Evolutionary conservation across 2,888 invertebrate species (phyloP).

Genomic region (Calameuta filiformis): DNA sequence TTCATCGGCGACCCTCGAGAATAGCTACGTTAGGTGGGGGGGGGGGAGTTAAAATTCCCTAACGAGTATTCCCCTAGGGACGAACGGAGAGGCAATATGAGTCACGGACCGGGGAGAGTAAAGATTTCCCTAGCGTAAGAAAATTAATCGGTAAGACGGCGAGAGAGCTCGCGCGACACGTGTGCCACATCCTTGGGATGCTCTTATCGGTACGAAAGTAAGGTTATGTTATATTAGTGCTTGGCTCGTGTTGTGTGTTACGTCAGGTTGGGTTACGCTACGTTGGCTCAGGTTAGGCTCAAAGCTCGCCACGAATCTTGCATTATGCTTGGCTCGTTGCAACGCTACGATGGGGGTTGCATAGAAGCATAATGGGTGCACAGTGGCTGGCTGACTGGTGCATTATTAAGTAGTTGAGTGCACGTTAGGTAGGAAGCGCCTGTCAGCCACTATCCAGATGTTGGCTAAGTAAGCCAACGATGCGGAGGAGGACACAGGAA

Average conservation of each 20-base stretch:
- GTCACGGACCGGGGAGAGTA: not conserved
- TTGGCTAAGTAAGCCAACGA: conserved; percentile 6
- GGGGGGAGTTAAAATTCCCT: not conserved
- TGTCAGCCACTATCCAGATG: conserved; percentile 51
- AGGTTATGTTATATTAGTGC: not conserved
- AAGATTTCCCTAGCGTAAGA: not conserved
- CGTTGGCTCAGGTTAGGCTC: not conserved
- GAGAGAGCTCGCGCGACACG: not conserved
- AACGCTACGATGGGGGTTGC: conserved; percentile 30
- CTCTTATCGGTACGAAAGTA: not conserved
- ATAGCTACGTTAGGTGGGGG: not conserved
- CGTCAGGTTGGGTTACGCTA: not conserved
- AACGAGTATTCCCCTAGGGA: not conserved
- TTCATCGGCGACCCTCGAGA: not conserved
- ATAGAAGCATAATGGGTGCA: conserved; percentile 55
- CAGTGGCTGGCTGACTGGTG: conserved; percentile 57
- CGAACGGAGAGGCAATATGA: not conserved
- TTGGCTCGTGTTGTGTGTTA: not conserved
- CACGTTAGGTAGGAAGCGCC: conserved; percentile 56
- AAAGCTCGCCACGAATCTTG: conserved; percentile 19
- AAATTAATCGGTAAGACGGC: not conserved
- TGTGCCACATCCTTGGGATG: not conserved
- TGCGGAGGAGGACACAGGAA: not conserved
- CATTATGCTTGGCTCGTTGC: conserved; percentile 22
- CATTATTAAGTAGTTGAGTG: conserved; percentile 61